Evolutionary conservation across 1,140 invertebrate genomes (phyloP).

Genomic region (Panagrolaimus sp.): DNA sequence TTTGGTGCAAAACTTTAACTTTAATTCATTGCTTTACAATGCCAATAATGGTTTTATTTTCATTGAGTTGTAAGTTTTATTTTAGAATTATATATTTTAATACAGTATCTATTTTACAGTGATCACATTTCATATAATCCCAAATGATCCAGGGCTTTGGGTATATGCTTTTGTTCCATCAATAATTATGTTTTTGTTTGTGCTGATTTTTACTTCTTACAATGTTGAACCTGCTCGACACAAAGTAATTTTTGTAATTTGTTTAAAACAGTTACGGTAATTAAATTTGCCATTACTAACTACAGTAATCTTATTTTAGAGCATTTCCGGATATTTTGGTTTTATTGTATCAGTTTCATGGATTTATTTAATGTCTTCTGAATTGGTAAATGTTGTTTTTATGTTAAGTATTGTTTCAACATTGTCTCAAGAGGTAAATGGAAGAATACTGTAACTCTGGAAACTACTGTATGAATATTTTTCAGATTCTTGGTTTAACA

Average conservation of each 20-base stretch:
- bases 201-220: background rate
- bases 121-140: background rate
- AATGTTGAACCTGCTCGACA: constrained; percentile 6
- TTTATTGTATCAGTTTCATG: constrained; percentile 5
- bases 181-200: background rate
- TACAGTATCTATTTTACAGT: constrained; percentile 5
- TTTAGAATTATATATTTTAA: background rate
- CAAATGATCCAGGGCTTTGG: background rate
- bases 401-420: constrained; percentile 10
- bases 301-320: constrained; percentile 9
- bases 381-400: constrained; percentile 11
- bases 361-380: constrained; percentile 6
- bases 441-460: background rate
- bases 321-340: background rate
- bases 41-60: constrained; percentile 2
- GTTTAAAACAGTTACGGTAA: too few relatives aligned
- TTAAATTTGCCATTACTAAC: too few relatives aligned
- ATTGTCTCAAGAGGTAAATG: constrained; percentile 6
- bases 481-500: constrained; percentile 34
- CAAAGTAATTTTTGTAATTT: constrained; percentile 9
- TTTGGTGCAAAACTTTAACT: constrained; percentile 17
- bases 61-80: constrained; percentile 13
- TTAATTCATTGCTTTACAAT: constrained; percentile 5
- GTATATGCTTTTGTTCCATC: background rate
- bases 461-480: background rate